phyloP scores from a whole-genome alignment of 2,888 invertebrate genomes.

The Pachymerium ferrugineum region DNA sequence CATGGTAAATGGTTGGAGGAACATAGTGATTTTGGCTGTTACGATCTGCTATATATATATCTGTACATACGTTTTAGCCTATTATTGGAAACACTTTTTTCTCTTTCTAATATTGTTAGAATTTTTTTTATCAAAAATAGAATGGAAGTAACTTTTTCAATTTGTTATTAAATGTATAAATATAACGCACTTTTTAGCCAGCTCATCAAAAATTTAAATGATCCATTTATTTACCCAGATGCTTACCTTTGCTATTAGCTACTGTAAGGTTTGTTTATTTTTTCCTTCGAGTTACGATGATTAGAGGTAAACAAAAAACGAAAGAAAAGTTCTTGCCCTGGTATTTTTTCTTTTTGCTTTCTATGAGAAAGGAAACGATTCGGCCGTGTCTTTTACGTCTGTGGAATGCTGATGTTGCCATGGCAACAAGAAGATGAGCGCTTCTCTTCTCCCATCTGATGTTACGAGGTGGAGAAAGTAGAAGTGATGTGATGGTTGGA shows the following conservation, averaged over 20 bases:
- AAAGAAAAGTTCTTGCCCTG: neutral
- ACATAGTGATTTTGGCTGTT: slow-evolving; percentile 25
- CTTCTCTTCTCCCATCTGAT: neutral
- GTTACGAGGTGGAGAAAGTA: slow-evolving; percentile 12
- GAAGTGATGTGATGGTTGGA: neutral
- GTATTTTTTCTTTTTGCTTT: neutral
- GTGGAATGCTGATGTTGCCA: slow-evolving; percentile 6
- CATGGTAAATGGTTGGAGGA: slow-evolving; percentile 14
- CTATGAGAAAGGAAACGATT: neutral
- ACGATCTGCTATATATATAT: neutral
- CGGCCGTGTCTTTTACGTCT: neutral
- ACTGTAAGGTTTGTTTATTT: too few species aligned
- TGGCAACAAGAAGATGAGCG: neutral
- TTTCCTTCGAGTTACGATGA: neutral
- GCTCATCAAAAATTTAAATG: too few species aligned
- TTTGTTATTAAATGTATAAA: too few species aligned
- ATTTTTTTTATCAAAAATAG: too few species aligned
- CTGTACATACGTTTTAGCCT: neutral
- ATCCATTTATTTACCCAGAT: too few species aligned
- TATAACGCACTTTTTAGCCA: too few species aligned
- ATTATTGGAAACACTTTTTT: too few species aligned
- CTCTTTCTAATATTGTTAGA: too few species aligned
- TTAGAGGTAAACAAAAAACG: neutral
- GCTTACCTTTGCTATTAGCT: too few species aligned
- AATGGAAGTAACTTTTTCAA: too few species aligned